phyloP scores from a whole-genome alignment of 2,113 vertebrate genomes.

The Garra rufa region DNA sequence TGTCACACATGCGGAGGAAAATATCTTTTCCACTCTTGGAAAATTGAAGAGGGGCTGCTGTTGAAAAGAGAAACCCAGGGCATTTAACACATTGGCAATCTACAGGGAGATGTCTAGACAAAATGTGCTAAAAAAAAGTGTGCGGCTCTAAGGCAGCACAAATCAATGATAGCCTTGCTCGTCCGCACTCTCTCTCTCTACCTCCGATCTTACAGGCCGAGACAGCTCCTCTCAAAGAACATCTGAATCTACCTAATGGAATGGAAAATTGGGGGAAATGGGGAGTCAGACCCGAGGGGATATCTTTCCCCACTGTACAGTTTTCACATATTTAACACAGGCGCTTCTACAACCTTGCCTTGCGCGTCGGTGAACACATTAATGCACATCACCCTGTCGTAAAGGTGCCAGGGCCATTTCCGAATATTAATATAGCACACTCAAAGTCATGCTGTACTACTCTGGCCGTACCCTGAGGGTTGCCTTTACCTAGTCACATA shows the following conservation, averaged over 20 bases:
- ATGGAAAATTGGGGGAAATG: conserved; percentile 65
- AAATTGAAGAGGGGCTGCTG: conserved; percentile 50
- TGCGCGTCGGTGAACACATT: conserved; percentile 4
- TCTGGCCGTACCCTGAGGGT: background rate
- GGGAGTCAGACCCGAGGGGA: conserved; percentile 49
- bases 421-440: conserved; percentile 19
- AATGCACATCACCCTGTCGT: conserved; percentile 12
- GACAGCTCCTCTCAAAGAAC: conserved; percentile 58
- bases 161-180: conserved; percentile 61
- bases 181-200: conserved; percentile 25
- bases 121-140: conserved; percentile 52
- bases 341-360: conserved; percentile 38
- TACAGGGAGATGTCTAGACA: conserved; percentile 54
- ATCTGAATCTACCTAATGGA: conserved; percentile 67
- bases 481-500: background rate
- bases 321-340: conserved; percentile 56
- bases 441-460: conserved; percentile 25
- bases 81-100: conserved; percentile 58
- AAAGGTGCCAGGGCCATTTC: conserved; percentile 24
- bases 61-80: conserved; percentile 46
- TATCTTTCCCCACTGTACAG: conserved; percentile 45
- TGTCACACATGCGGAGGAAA: conserved; percentile 25
- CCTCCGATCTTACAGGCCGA: conserved; percentile 41
- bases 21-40: conserved; percentile 44
- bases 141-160: conserved; percentile 57